Evolutionary conservation across 2,797 vertebrate genomes (phyloP).

Genomic region (Hybognathus amarus): DNA sequence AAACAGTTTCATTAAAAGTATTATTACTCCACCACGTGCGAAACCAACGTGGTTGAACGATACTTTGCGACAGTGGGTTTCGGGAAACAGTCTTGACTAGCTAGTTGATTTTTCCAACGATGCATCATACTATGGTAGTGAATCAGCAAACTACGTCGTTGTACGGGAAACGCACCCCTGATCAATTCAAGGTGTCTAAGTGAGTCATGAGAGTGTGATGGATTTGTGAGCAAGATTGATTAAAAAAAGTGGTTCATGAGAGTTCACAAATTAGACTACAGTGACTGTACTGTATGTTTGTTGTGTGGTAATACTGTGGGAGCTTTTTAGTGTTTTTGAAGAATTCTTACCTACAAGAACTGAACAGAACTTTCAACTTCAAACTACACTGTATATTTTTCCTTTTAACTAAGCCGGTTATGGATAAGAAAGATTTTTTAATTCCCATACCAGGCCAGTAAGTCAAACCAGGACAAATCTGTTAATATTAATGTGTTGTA

Average conservation of each 20-base stretch:
- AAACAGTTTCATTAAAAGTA: no score
- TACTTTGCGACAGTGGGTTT: no score
- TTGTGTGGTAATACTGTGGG: background rate
- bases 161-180: no score
- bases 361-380: background rate
- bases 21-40: no score
- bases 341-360: background rate
- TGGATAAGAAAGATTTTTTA: background rate
- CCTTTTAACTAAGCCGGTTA: background rate
- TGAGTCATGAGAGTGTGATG: background rate
- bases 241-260: background rate
- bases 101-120: no score
- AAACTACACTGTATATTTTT: background rate
- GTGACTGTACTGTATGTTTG: background rate
- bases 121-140: no score
- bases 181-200: background rate
- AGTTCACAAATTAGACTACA: background rate
- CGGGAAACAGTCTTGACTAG: no score
- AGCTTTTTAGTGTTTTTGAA: constrained; percentile 2
- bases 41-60: no score
- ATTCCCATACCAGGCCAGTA: background rate
- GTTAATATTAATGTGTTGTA: no score
- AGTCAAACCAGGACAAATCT: background rate
- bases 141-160: no score
- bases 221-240: background rate